phyloP scores from a whole-genome alignment of 2,888 invertebrate genomes.

The Lordiphosa fenestrarum region DNA sequence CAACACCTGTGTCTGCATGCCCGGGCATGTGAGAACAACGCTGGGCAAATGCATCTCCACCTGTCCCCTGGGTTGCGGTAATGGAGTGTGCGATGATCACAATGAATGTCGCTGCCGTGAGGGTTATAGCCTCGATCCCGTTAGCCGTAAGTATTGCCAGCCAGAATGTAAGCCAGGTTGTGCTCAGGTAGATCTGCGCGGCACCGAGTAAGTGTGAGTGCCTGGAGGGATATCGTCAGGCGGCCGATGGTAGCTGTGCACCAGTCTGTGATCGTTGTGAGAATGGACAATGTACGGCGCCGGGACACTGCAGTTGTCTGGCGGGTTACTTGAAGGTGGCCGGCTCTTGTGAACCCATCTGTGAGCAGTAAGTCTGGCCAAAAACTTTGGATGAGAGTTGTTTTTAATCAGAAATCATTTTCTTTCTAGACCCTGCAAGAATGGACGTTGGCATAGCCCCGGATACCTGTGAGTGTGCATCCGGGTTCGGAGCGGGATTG shows the following conservation, averaged over 20 bases:
- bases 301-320: conserved; percentile 83
- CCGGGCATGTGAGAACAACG: conserved; percentile 77
- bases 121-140: conserved; percentile 77
- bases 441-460: conserved; percentile 80
- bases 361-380: conserved; percentile 64
- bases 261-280: conserved; percentile 79
- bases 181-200: conserved; percentile 67
- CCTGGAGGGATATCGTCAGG: conserved; percentile 60
- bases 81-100: conserved; percentile 78
- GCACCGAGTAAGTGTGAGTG: conserved; percentile 75
- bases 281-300: conserved; percentile 83
- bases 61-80: conserved; percentile 86
- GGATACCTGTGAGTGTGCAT: conserved; percentile 76
- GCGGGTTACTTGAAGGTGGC: conserved; percentile 81
- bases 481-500: conserved; percentile 70
- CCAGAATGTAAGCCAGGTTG: conserved; percentile 77
- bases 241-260: conserved; percentile 70
- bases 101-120: conserved; percentile 76
- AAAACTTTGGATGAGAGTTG: background rate
- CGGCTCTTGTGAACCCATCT: conserved; percentile 77
- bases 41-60: conserved; percentile 83
- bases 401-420: background rate
- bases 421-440: conserved; percentile 69
- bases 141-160: conserved; percentile 69
- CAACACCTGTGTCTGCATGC: conserved; percentile 80